Conservation (phyloP, 2,888 invertebrate genomes). For the Pseudolycoriella hygida region DNA sequence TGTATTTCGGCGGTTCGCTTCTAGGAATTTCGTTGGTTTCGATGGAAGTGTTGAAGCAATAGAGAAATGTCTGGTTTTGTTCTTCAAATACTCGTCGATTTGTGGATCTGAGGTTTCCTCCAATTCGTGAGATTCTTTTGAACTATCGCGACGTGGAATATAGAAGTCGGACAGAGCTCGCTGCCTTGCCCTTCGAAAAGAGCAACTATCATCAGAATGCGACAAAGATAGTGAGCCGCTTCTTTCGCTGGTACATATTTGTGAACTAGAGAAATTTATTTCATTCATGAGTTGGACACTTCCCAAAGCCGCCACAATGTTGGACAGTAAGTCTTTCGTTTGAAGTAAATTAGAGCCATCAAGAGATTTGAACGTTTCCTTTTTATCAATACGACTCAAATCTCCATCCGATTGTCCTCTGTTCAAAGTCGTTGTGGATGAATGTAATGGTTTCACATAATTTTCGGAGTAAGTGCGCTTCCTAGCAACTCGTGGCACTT, state of each 20-base stretch:
- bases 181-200: conserved; percentile 19
- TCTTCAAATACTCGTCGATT: no score
- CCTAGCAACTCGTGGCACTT: conserved; percentile 26
- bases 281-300: conserved; percentile 33
- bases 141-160: no score
- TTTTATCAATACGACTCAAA: conserved; percentile 57
- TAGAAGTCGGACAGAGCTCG: conserved; percentile 9
- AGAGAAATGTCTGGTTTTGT: no score
- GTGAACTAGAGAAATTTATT: conserved; percentile 53
- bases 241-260: conserved; percentile 53
- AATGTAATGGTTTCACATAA: conserved; percentile 25
- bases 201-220: conserved; percentile 31
- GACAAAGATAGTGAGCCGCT: conserved; percentile 31
- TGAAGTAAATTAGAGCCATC: conserved; percentile 51
- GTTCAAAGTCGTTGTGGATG: conserved; percentile 4
- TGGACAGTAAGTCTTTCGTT: conserved; percentile 55
- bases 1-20: no score
- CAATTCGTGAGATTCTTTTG: no score
- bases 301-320: conserved; percentile 61
- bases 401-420: conserved; percentile 65
- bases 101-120: no score
- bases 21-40: no score
- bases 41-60: no score
- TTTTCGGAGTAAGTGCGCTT: conserved; percentile 50
- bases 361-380: conserved; percentile 36